Percentiles rank a stretch among this genome's conserved stretches.
Evolutionary conservation across 2,113 vertebrate genomes (phyloP).

Genomic region (Apeltes quadracus): DNA sequence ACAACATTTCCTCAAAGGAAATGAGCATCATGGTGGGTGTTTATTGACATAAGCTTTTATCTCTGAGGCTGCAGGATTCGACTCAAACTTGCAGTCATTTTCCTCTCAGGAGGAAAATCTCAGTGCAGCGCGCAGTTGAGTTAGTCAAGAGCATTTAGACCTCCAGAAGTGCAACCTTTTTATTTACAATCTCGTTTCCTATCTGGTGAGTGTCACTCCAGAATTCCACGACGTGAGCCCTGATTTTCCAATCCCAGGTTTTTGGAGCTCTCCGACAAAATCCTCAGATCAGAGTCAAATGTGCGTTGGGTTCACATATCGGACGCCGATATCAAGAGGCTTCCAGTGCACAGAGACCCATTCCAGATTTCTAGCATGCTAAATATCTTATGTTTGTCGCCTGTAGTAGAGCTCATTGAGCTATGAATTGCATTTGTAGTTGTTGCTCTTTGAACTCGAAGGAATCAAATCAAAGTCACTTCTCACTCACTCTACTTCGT

Average conservation of each 20-base stretch:
- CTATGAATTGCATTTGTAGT: neutral
- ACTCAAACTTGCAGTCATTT: neutral
- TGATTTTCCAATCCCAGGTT: too few relatives aligned
- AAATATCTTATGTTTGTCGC: neutral
- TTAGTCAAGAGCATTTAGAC: neutral
- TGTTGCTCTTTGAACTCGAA: neutral
- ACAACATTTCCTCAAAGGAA: neutral
- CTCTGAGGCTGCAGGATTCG: slow-evolving; percentile 3
- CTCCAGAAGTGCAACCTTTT: neutral
- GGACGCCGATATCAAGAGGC: too few relatives aligned
- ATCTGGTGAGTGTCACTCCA: neutral
- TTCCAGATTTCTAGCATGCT: neutral
- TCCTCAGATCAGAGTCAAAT: too few relatives aligned
- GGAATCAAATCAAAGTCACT: too few relatives aligned
- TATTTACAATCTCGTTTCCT: neutral
- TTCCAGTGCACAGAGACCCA: neutral
- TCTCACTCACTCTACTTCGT: too few relatives aligned
- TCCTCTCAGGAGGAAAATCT: neutral
- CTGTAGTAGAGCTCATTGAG: neutral
- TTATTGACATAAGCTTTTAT: neutral
- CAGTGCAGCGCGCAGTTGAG: neutral
- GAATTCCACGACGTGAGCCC: neutral
- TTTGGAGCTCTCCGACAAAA: too few relatives aligned
- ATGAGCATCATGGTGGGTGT: neutral
- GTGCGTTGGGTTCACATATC: too few relatives aligned